Evolutionary conservation across 2,113 vertebrate species (phyloP).

Genomic region (Terrapene triunguis): DNA sequence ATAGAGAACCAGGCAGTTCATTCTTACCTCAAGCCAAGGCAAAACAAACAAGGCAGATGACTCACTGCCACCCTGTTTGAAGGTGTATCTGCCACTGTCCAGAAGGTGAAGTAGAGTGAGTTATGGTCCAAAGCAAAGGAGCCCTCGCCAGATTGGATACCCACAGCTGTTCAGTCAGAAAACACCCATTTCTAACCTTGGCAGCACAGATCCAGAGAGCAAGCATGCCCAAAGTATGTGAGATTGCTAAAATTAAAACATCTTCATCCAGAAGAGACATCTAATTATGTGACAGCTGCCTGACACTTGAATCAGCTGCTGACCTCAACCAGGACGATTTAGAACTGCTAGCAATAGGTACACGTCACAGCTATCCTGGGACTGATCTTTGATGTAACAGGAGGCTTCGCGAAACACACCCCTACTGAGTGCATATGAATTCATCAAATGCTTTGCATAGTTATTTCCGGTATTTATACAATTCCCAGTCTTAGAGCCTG

Average conservation of each 20-base stretch:
- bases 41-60: not conserved
- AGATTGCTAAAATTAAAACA: slow-evolving; percentile 64
- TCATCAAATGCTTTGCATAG: not conserved
- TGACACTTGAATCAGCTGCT: slow-evolving; percentile 37
- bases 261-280: slow-evolving; percentile 17
- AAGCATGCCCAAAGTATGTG: slow-evolving; percentile 25
- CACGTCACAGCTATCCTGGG: not conserved
- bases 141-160: slow-evolving; percentile 12
- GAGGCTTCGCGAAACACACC: not conserved
- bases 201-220: not conserved
- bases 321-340: not conserved
- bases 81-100: not conserved
- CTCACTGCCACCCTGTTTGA: not conserved
- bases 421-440: not conserved
- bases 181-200: slow-evolving; percentile 46
- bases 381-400: not conserved
- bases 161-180: slow-evolving; percentile 46
- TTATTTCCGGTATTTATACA: not conserved
- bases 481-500: fast-evolving
- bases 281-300: slow-evolving; percentile 32
- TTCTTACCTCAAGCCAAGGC: not conserved
- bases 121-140: not conserved
- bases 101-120: not conserved
- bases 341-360: not conserved
- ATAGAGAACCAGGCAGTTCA: not conserved